These are phyloP conservation scores for Perca flavescens DNA, from an alignment of 2,113 vertebrate species.

Conservation along the genomic window DNA sequence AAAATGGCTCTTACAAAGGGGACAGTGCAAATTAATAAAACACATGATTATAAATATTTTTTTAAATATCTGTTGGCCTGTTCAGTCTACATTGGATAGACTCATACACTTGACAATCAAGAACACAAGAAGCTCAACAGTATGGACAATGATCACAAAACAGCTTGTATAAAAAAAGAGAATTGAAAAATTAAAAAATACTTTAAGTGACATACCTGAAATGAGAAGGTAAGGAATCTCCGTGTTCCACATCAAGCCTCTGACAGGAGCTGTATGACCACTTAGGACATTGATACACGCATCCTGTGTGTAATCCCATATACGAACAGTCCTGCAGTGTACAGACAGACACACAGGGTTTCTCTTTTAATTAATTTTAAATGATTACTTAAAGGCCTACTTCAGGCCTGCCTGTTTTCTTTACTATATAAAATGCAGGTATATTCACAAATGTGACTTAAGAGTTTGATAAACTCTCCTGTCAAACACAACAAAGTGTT, in stretches of 20 bases:
- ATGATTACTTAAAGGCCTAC: background rate
- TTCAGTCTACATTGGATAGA: background rate
- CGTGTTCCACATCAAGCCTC: slow-evolving; percentile 96
- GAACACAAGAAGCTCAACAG: background rate
- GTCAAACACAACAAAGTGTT: too few relatives aligned
- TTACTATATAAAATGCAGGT: background rate
- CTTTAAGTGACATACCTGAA: slow-evolving; percentile 80
- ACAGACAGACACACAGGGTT: slow-evolving; percentile 35
- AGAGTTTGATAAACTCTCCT: background rate
- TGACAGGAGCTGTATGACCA: slow-evolving; percentile 94
- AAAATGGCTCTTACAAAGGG: too few relatives aligned
- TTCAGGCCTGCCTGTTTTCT: background rate
- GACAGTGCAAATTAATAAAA: too few relatives aligned
- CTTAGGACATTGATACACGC: slow-evolving; percentile 93
- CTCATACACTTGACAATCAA: background rate
- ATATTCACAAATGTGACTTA: background rate
- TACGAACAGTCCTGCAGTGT: slow-evolving; percentile 90
- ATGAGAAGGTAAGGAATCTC: slow-evolving; percentile 95
- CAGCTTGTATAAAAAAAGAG: background rate
- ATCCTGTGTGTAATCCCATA: slow-evolving; percentile 99
- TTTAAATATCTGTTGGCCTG: background rate
- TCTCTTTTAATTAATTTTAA: background rate
- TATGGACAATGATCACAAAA: background rate
- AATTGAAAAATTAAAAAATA: background rate
- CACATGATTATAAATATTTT: background rate